Base-by-base conservation (phyloP, 2,888 invertebrate species). In the Hanleya hanleyi region DNA sequence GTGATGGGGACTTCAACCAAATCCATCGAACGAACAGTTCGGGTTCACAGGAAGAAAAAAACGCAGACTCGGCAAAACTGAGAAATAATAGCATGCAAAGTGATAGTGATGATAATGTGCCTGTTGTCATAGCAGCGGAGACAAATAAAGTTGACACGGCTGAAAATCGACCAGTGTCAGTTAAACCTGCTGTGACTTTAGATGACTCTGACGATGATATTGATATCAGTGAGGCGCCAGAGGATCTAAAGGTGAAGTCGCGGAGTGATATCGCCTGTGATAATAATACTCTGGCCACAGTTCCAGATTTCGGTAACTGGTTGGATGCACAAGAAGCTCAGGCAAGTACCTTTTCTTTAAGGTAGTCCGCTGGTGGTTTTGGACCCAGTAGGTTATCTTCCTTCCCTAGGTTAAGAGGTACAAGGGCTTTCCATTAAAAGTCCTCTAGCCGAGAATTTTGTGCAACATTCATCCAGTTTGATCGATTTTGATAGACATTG, bases 221-320 rank as follows among this genome's bases (percentile, higher is more conserved):
- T 32, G 50, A 26, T 33, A n/a, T 22, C 1, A 69, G 72, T 26
- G 69, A 69, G 35, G 41, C 57, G 0, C 47, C 68, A n/a, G 41
- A 22, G 32, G 61, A 67, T 29, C 15, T 62, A 1, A 47, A 32
- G 22, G 51, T 66, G 32, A 41, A 57, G 57, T 3, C 57, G 12
- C n/a, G n/a, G n/a, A 29, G 32, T 57, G 57, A 57, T 29, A 57
- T 2, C 15, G 29, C 29, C 3, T 15, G 26, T 4, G 57, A 57
- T 22, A 26, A 57, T n/a, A n/a, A n/a, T n/a, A n/a, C n/a, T 57
- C 29, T 57, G 29, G 22, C 57, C 26, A 22, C 15, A 15, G 29
- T 15, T 4, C 57, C 57, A 4, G 57, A 57, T 26, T 57, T 57
- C 57, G 29, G 57, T 57, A 57, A 57, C 32, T 57, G 57, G 57